These are phyloP conservation scores for Drosophila jambulina DNA, from an alignment of 1,140 invertebrate genomes.

Conservation along the genomic window DNA sequence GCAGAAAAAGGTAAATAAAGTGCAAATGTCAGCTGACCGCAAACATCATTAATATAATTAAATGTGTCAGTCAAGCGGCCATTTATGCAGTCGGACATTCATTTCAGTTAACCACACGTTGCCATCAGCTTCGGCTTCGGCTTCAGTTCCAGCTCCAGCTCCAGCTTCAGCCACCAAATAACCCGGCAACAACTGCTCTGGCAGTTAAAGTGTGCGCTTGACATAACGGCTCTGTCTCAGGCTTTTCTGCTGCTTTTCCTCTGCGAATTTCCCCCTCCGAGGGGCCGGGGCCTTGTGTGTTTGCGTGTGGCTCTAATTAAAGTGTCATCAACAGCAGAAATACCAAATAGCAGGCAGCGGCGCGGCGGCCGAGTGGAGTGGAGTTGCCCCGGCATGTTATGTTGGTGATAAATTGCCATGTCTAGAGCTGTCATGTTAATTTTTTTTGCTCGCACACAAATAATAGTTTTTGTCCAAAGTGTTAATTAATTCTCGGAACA, in stretches of 20 bases:
- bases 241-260: conserved; percentile 24
- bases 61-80: conserved; percentile 83
- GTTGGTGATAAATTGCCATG: conserved; percentile 82
- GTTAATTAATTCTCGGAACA: conserved; percentile 82
- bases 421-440: conserved; percentile 82
- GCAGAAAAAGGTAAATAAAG: conserved; percentile 71
- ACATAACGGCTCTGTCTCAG: conserved; percentile 61
- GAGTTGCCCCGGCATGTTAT: conserved; percentile 68
- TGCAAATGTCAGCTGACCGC: conserved; percentile 85
- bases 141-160: neutral
- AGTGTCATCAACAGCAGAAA: conserved; percentile 78
- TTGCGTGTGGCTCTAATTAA: conserved; percentile 84
- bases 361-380: conserved; percentile 26
- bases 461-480: conserved; percentile 80
- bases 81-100: conserved; percentile 79
- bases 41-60: conserved; percentile 85
- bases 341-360: conserved; percentile 36
- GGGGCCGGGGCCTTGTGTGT: conserved; percentile 62
- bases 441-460: conserved; percentile 75
- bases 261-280: conserved; percentile 8
- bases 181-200: conserved; percentile 48
- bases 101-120: conserved; percentile 75
- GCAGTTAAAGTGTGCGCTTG: conserved; percentile 76
- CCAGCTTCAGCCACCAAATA: conserved; percentile 32
- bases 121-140: conserved; percentile 20